These are phyloP conservation scores for Brachionus manjavacas DNA, from an alignment of 1,140 invertebrate genomes.

Conservation along the genomic window DNA sequence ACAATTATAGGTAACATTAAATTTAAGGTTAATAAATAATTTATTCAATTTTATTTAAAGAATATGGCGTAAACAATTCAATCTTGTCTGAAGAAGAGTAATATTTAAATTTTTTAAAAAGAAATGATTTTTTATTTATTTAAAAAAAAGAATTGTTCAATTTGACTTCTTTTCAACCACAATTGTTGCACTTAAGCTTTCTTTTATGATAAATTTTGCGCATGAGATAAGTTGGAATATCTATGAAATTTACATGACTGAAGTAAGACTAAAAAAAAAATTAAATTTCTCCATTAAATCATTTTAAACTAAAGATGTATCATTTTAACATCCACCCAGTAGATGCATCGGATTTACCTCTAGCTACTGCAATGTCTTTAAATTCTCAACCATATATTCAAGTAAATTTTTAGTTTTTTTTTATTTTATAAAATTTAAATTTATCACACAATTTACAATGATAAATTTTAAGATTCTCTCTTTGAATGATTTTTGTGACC, in stretches of 20 bases:
- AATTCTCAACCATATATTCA: slow-evolving; percentile 36
- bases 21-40: not conserved
- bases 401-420: not conserved
- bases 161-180: not conserved
- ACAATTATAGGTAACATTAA: not conserved
- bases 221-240: slow-evolving; percentile 19
- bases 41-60: not conserved
- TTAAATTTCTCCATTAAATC: not conserved
- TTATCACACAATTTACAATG: not conserved
- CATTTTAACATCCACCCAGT: slow-evolving; percentile 31
- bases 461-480: not conserved
- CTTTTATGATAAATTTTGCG: not conserved
- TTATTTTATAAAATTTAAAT: not conserved
- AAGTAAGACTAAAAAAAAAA: not conserved
- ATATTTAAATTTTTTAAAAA: not conserved
- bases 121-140: not conserved
- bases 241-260: slow-evolving; percentile 36
- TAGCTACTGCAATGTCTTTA: slow-evolving; percentile 3
- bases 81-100: not conserved
- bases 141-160: not conserved
- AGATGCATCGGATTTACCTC: not conserved
- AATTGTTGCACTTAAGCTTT: not conserved
- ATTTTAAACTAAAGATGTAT: slow-evolving; percentile 14
- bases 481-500: slow-evolving; percentile 9
- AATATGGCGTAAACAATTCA: not conserved